These are phyloP conservation scores for Serilophus lunatus DNA, from an alignment of 2,113 vertebrate species.

Conservation along the genomic window DNA sequence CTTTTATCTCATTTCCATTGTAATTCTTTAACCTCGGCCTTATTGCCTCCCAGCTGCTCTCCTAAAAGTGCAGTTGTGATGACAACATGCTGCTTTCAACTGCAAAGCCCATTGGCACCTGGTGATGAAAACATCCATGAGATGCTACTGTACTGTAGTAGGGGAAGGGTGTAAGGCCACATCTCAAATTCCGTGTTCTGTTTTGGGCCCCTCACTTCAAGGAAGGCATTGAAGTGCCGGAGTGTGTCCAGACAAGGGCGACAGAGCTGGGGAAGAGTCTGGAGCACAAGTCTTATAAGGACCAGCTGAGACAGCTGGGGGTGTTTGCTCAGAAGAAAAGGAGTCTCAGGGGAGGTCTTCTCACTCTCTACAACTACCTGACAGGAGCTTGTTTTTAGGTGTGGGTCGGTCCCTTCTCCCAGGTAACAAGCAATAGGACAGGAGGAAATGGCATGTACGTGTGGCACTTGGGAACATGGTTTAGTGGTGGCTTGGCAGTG, in stretches of 20 bases:
- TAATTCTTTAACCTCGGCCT: background rate
- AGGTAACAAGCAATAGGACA: background rate
- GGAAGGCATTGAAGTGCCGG: background rate
- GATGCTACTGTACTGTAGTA: background rate
- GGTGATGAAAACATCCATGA: background rate
- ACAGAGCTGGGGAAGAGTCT: background rate
- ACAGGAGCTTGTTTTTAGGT: background rate
- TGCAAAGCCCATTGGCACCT: rapidly evolving
- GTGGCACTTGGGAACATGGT: background rate
- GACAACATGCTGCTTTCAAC: background rate
- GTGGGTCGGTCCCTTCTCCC: background rate
- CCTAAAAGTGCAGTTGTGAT: background rate
- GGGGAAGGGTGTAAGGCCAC: background rate
- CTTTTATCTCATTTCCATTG: background rate
- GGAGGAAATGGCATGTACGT: background rate
- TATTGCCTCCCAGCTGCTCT: background rate
- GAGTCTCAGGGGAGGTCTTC: background rate
- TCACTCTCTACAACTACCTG: background rate
- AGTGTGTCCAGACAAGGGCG: background rate
- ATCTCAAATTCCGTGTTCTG: background rate
- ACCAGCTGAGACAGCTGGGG: background rate
- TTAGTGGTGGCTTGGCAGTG: background rate
- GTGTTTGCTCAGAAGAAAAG: background rate
- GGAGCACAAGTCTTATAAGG: background rate
- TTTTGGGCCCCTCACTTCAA: background rate